These are phyloP conservation scores for Tethea ocularis DNA, from an alignment of 2,888 invertebrate genomes.

Conservation along the genomic window DNA sequence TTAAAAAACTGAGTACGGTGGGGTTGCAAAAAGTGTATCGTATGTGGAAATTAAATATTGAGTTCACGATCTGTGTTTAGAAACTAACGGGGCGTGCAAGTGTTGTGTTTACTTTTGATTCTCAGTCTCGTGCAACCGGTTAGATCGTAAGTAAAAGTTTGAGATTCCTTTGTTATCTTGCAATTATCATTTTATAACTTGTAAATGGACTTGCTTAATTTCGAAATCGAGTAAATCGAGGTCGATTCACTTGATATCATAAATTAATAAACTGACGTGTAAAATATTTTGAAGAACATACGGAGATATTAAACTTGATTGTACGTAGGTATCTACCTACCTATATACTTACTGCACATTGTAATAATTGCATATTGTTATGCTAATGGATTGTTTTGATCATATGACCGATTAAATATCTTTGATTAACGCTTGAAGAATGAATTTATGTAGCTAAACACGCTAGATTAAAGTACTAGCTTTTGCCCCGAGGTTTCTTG, in stretches of 20 bases:
- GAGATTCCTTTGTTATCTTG: conserved; percentile 1
- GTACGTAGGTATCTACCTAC: no score
- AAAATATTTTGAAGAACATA: no score
- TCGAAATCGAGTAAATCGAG: neutral
- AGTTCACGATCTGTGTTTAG: conserved; percentile 36
- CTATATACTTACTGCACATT: neutral
- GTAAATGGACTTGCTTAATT: neutral
- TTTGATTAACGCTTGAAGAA: neutral
- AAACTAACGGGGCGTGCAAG: conserved; percentile 26
- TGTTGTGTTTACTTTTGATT: conserved; percentile 15
- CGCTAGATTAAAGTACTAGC: neutral
- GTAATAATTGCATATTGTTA: neutral
- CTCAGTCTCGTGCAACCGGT: conserved; percentile 8
- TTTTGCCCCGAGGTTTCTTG: no score
- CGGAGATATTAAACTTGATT: no score
- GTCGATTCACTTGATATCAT: no score
- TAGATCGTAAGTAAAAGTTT: conserved; percentile 5
- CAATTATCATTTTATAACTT: conserved; percentile 1
- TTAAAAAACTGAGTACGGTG: neutral
- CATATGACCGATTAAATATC: neutral
- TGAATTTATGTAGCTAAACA: neutral
- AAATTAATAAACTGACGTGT: no score
- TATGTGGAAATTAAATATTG: conserved; percentile 43
- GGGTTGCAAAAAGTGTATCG: conserved; percentile 36
- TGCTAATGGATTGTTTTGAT: neutral